A percentile compares a stretch with the other conserved stretches of the same genome.
phyloP scores from a whole-genome alignment of 2,113 vertebrate species.

The Halichoerus grypus region DNA sequence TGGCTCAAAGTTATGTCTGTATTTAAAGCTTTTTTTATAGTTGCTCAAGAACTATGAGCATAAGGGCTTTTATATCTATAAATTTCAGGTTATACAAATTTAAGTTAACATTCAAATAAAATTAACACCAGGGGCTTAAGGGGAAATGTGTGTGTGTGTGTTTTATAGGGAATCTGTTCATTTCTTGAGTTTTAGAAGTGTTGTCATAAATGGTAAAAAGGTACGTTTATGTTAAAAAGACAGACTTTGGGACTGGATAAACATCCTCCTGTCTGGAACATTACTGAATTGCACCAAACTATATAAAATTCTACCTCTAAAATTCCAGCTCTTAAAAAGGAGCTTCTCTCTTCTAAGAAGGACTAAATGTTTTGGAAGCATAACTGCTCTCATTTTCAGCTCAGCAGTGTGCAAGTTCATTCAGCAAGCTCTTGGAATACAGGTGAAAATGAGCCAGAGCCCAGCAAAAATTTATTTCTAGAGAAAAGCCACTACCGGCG shows the following conservation, averaged over 20 bases:
- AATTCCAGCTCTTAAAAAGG: conserved; percentile 59
- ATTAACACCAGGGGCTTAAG: conserved; percentile 46
- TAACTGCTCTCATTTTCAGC: conserved; percentile 45
- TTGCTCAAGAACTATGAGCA: conserved; percentile 14
- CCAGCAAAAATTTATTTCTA: background rate
- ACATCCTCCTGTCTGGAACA: conserved; percentile 72
- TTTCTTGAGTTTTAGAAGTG: conserved; percentile 66
- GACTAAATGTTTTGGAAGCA: conserved; percentile 60
- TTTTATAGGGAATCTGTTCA: conserved; percentile 60
- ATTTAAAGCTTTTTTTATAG: conserved; percentile 56
- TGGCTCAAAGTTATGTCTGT: conserved; percentile 54
- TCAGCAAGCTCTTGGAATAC: conserved; percentile 12
- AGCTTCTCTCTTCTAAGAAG: conserved; percentile 53
- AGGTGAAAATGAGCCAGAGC: background rate
- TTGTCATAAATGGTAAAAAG: conserved; percentile 73
- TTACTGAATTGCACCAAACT: conserved; percentile 67
- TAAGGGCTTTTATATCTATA: conserved; percentile 45
- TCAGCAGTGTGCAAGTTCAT: conserved; percentile 35
- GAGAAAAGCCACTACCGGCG: background rate
- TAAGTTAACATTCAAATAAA: conserved; percentile 68
- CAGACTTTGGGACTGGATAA: conserved; percentile 67
- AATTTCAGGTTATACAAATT: conserved; percentile 41
- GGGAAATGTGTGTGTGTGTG: background rate
- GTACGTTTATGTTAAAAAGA: conserved; percentile 65
- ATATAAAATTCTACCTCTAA: conserved; percentile 66